These are phyloP conservation scores for Neoseiulus cucumeris DNA, from an alignment of 1,140 invertebrate species.

Conservation along the genomic window DNA sequence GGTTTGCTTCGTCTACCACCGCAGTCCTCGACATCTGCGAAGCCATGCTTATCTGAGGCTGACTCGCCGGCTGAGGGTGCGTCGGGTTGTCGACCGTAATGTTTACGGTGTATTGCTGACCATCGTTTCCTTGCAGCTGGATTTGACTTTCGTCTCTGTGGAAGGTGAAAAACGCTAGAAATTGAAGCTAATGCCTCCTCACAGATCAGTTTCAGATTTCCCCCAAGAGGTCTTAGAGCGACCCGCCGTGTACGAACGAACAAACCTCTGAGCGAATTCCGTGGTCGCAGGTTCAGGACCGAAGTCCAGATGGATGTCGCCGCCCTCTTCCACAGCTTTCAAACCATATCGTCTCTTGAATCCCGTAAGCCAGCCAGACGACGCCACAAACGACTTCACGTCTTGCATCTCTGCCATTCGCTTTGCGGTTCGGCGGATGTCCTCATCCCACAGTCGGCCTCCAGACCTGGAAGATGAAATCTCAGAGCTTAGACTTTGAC, in stretches of 20 bases:
- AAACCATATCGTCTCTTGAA: neutral
- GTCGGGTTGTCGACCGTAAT: neutral
- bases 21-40: too few species aligned
- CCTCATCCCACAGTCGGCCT: neutral
- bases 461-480: neutral
- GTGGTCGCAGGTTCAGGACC: neutral
- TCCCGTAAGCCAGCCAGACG: neutral
- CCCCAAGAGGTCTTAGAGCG: too few species aligned
- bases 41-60: too few species aligned
- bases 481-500: neutral
- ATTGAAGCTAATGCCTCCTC: too few species aligned
- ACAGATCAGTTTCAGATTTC: too few species aligned
- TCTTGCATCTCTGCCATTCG: slow-evolving; percentile 6
- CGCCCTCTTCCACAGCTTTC: neutral
- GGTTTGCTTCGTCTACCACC: neutral
- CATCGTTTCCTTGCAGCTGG: slow-evolving; percentile 1
- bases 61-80: neutral
- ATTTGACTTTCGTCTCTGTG: slow-evolving; percentile 1
- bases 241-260: too few species aligned
- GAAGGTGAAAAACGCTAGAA: too few species aligned
- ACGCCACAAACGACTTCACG: neutral
- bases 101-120: neutral
- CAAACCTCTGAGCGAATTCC: too few species aligned
- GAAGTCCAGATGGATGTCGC: neutral
- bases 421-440: neutral